These are phyloP conservation scores for Morone saxatilis DNA, from an alignment of 2,113 vertebrate genomes.

Conservation along the genomic window DNA sequence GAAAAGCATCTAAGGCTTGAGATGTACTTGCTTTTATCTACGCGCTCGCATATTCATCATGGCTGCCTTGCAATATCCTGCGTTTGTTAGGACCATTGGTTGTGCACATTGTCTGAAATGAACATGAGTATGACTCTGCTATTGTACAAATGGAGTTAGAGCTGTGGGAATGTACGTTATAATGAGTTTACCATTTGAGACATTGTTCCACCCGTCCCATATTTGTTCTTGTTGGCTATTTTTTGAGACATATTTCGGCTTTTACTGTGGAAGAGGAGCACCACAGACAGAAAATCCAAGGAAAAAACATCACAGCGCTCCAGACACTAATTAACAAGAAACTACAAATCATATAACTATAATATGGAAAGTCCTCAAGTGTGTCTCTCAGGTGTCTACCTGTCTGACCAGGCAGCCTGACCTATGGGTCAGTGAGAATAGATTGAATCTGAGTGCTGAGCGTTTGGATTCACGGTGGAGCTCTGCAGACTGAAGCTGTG, in stretches of 20 bases:
- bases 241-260: not conserved
- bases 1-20: not conserved
- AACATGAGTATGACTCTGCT: not conserved
- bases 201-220: not conserved
- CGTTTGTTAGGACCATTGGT: no score
- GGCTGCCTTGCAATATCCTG: no score
- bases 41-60: no score
- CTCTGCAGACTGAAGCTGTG: not conserved
- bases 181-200: not conserved
- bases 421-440: slow-evolving; percentile 11
- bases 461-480: slow-evolving; percentile 1
- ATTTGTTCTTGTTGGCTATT: not conserved
- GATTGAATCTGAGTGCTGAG: not conserved
- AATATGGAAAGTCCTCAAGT: slow-evolving; percentile 8
- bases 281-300: not conserved
- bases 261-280: not conserved
- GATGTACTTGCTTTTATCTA: no score
- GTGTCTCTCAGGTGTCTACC: slow-evolving; percentile 18
- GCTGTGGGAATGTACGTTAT: not conserved
- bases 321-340: not conserved
- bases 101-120: no score
- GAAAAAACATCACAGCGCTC: not conserved
- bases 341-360: slow-evolving; percentile 1
- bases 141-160: not conserved
- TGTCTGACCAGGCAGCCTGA: slow-evolving; percentile 2